These are phyloP conservation scores for Serinus canaria DNA, from an alignment of 2,113 vertebrate genomes.

Conservation along the genomic window DNA sequence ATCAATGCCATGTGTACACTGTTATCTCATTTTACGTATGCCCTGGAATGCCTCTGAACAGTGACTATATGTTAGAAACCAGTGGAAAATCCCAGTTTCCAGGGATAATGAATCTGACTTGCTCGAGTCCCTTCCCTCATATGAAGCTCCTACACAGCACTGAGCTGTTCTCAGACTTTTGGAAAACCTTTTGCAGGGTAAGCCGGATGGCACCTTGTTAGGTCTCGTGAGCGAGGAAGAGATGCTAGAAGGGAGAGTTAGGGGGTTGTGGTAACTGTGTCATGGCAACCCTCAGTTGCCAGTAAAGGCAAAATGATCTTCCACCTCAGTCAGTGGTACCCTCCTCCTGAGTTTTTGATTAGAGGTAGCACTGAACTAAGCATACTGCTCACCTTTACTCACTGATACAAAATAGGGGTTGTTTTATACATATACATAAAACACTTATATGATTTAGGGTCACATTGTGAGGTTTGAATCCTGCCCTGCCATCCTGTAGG, in stretches of 20 bases:
- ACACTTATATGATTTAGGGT: not conserved
- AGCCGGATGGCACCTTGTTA: not conserved
- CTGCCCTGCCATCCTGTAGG: not conserved
- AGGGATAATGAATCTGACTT: not conserved
- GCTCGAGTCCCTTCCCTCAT: not conserved
- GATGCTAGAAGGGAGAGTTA: not conserved
- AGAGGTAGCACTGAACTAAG: not conserved
- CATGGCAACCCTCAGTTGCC: not conserved
- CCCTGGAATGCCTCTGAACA: not conserved
- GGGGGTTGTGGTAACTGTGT: not conserved
- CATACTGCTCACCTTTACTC: not conserved
- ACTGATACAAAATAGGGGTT: not conserved
- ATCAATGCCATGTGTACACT: not conserved
- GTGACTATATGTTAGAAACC: not conserved
- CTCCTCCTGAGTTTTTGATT: not conserved
- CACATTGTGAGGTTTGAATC: not conserved
- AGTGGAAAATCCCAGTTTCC: not conserved
- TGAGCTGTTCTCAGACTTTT: not conserved
- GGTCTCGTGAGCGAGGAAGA: not conserved
- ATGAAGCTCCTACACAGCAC: not conserved
- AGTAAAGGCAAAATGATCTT: not conserved
- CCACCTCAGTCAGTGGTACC: not conserved
- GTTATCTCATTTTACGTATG: not conserved
- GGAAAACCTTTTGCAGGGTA: not conserved
- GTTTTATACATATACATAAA: not conserved